Percentiles rank a stretch among this genome's conserved stretches.
phyloP scores from a whole-genome alignment of 2,113 vertebrate genomes.

The Speoplatyrhinus poulsoni region DNA sequence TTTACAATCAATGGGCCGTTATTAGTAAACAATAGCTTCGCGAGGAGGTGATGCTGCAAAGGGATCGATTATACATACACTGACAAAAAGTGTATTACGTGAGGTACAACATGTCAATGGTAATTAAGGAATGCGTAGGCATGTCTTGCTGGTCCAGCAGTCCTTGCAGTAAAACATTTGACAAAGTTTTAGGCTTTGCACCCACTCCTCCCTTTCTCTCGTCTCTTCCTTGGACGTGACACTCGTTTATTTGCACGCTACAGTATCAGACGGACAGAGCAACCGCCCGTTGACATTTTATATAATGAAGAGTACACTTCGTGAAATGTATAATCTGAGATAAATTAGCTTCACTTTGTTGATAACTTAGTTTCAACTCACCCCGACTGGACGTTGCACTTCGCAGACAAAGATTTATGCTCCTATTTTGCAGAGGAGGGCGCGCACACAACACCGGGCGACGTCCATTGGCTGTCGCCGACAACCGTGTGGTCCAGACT shows the following conservation, averaged over 20 bases:
- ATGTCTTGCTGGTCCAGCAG: constrained; percentile 20
- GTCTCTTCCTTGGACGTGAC: constrained; percentile 53
- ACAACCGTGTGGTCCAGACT: constrained; percentile 37
- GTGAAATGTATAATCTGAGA: neutral
- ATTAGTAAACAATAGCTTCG: constrained; percentile 30
- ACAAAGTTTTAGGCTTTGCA: constrained; percentile 76
- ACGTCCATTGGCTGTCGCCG: constrained; percentile 65
- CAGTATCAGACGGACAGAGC: constrained; percentile 20
- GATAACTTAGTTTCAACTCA: constrained; percentile 74
- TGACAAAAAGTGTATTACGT: constrained; percentile 41
- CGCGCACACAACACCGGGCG: constrained; percentile 42
- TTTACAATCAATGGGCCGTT: constrained; percentile 2
- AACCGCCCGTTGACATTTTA: constrained; percentile 33
- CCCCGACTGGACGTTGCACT: constrained; percentile 59
- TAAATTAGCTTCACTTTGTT: constrained; percentile 25
- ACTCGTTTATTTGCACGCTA: constrained; percentile 50
- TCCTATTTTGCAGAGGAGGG: constrained; percentile 60
- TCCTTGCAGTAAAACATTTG: constrained; percentile 69
- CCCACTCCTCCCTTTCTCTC: constrained; percentile 47
- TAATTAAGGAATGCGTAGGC: too few relatives aligned
- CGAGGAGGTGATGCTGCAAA: constrained; percentile 50
- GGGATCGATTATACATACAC: constrained; percentile 37
- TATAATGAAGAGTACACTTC: neutral
- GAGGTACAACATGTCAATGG: neutral
- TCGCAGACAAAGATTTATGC: constrained; percentile 62